phyloP scores from a whole-genome alignment of 1,140 invertebrate species.

The Caenorhabditis briggsae region DNA sequence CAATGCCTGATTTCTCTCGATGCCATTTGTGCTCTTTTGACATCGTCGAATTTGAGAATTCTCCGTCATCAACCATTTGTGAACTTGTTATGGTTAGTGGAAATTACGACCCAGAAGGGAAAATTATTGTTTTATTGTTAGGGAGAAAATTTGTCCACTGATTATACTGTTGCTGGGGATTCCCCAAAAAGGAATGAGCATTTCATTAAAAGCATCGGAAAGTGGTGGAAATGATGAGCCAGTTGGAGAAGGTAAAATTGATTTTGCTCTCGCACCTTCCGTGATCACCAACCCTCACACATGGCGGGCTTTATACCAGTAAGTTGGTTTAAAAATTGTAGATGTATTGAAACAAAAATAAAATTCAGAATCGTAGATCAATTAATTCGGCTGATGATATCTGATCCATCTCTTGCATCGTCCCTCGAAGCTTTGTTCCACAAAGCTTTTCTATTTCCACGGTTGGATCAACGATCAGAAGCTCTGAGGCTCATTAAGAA shows the following conservation, averaged over 20 bases:
- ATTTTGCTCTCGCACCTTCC: slow-evolving; percentile 58
- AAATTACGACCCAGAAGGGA: neutral
- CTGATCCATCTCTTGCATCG: slow-evolving; percentile 49
- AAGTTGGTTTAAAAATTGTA: neutral
- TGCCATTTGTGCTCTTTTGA: slow-evolving; percentile 55
- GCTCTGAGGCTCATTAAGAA: slow-evolving; percentile 62
- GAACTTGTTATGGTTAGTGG: slow-evolving; percentile 61
- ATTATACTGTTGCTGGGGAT: slow-evolving; percentile 62
- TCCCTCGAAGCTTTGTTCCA: slow-evolving; percentile 64
- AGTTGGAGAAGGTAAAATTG: slow-evolving; percentile 62
- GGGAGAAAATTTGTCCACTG: slow-evolving; percentile 63
- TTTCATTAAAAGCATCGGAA: neutral
- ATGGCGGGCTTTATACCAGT: slow-evolving; percentile 60
- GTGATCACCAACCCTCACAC: slow-evolving; percentile 61
- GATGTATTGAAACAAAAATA: neutral
- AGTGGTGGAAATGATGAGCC: slow-evolving; percentile 56
- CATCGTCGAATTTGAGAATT: slow-evolving; percentile 49
- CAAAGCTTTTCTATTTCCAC: slow-evolving; percentile 64
- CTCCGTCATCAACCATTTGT: slow-evolving; percentile 57
- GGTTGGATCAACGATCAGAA: slow-evolving; percentile 62
- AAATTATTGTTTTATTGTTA: neutral
- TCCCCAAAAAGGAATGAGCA: slow-evolving; percentile 56
- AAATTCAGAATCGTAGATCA: slow-evolving; percentile 62
- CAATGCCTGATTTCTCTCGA: slow-evolving; percentile 57
- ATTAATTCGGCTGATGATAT: slow-evolving; percentile 55